phyloP scores from a whole-genome alignment of 2,888 invertebrate species.

The Ryuthela nishihirai region DNA sequence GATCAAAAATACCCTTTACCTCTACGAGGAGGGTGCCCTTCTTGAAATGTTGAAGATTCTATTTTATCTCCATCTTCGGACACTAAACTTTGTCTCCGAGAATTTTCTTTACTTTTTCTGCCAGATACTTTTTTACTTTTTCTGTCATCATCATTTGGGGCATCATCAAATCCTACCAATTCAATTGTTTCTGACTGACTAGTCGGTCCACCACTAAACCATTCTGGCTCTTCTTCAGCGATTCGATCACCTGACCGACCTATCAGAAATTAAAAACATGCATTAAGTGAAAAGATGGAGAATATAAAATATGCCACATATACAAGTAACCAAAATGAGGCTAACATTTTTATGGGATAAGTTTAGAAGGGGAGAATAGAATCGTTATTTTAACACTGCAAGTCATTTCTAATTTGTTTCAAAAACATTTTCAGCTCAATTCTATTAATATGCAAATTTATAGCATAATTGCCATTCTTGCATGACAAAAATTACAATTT shows the following conservation, averaged over 20 bases:
- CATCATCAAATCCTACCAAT: constrained; percentile 83
- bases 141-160: constrained; percentile 23
- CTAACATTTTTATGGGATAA: too few relatives aligned
- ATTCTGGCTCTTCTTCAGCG: constrained; percentile 71
- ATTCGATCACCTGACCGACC: constrained; percentile 31
- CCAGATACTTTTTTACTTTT: constrained; percentile 5
- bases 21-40: neutral
- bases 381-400: too few relatives aligned
- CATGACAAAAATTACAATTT: too few relatives aligned
- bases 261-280: too few relatives aligned
- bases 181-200: constrained; percentile 91
- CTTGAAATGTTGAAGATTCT: constrained; percentile 2
- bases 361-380: too few relatives aligned
- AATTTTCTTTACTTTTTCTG: constrained; percentile 22
- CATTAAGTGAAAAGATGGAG: too few relatives aligned
- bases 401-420: too few relatives aligned
- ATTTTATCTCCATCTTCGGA: constrained; percentile 30
- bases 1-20: constrained; percentile 11
- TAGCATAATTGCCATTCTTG: too few relatives aligned
- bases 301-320: too few relatives aligned
- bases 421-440: too few relatives aligned
- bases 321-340: too few relatives aligned
- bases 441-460: too few relatives aligned
- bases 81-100: constrained; percentile 22
- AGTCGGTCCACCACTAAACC: constrained; percentile 75